Base-by-base conservation (phyloP, 1,140 invertebrate species). In the Eriosoma lanigerum region DNA sequence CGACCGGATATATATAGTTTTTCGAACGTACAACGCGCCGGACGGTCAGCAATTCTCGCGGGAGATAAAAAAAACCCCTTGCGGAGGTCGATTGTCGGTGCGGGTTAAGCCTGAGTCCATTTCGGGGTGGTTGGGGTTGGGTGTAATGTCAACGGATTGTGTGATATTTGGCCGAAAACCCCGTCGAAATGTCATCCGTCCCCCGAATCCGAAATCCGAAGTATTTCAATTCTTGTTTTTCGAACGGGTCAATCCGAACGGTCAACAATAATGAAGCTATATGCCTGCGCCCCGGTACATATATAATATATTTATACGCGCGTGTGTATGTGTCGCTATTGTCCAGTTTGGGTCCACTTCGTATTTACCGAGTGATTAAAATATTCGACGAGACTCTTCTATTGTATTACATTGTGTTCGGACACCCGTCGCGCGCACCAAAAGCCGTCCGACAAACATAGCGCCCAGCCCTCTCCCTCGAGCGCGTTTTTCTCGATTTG, bases 131-230 rank as follows among this genome's bases (percentile, higher is more conserved):
- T n/a, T n/a, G n/a, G n/a, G n/a, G n/a, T n/a, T n/a, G 9, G 1
- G 46, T 12, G 8, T 26, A 72, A 72, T 72, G 68, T 72, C 68
- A 50, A 52, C 68, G 24, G 48, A 26, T 15, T 32, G 21, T 9
- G 21, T 48, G 60, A 62, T 62, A 62, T 62, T 62, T 62, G 60
- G 8, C 19, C 46, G 68, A 72, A 72, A 72, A 72, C 48, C 60
- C 68, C 52, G 50, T 50, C 38, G 21, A 75, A 75, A 75, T 75
- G 72, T 75, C 72, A 75, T 50, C 24, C 70, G 10, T 6, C 6
- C 1, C 4, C 44, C 4, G 21, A 8, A 3, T 38, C 3, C 32
- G 32, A 38, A 3, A 8, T 38, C 32, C 32, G 32, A 38, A 38
- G 8, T 8, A 38, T 38, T 38, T 38, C 32, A 8, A 38, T n/a